These are phyloP conservation scores for Orchesella cincta DNA, from an alignment of 1,140 invertebrate species.

Conservation along the genomic window DNA sequence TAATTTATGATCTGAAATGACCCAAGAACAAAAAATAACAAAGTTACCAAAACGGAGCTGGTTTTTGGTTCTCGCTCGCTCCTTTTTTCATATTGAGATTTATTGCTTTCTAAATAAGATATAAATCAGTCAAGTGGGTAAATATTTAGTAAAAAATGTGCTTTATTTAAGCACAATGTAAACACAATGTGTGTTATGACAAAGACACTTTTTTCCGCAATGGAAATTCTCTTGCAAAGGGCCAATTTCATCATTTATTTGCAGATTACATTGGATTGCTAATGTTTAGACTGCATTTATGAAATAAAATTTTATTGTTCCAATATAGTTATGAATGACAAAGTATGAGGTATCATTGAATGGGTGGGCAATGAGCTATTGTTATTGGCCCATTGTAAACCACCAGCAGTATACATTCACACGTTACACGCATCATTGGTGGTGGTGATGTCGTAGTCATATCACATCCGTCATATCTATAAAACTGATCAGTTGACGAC, in stretches of 20 bases:
- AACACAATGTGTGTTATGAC: background rate
- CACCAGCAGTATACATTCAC: no score
- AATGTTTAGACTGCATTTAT: no score
- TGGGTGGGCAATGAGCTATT: no score
- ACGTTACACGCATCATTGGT: no score
- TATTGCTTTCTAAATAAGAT: conserved; percentile 17
- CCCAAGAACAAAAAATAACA: conserved; percentile 1
- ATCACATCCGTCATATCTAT: no score
- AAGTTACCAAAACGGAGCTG: background rate
- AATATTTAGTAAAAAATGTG: conserved; percentile 20
- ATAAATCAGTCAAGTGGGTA: conserved; percentile 21
- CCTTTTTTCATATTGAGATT: conserved; percentile 9
- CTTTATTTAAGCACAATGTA: background rate
- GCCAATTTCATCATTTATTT: background rate
- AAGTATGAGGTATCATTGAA: no score
- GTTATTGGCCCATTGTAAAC: no score
- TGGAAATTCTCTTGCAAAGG: background rate
- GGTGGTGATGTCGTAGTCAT: no score
- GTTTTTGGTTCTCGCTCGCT: background rate
- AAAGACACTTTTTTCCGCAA: background rate
- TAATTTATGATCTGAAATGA: background rate
- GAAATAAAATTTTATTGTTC: no score
- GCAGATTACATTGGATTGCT: no score
- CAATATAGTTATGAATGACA: no score
- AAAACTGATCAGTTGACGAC: no score